Base-by-base conservation (phyloP, 2,888 invertebrate species). In the Lordiphosa fenestrarum region DNA sequence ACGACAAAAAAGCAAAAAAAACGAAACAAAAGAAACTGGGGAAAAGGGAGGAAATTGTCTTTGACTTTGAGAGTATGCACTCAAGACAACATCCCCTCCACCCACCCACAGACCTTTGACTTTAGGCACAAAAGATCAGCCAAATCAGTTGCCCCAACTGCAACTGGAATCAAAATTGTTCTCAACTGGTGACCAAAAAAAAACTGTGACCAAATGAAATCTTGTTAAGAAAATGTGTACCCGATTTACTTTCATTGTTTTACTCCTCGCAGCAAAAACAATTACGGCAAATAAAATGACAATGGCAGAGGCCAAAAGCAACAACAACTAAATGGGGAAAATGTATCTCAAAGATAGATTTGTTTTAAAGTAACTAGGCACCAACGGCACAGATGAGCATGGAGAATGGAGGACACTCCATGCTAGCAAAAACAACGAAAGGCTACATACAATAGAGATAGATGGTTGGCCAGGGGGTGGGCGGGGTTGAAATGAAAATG, bases 401-500 rank as follows among this genome's bases (percentile, higher is more conserved):
- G 15, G 19, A 10, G 13, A 12, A 23, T 6, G 33, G 10, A 13
- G 35, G 23, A 13, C 12, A 47, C 36, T 39, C 25, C 35, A 5
- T 13, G 46, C 57, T 36, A 57, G 46, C 37, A 61, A 42, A 7
- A 35, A 19, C 39, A n/a, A 12, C 38, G 12, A 53, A 47, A 30
- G 38, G 33, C 15, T 13, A 23, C 7, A 42, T 13, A 23, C 30
- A 52, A 35, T 9, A 12, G 21, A 13, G 42, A 30, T 13, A 21
- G 30, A 1, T 15, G 12, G 33, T 4, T 7, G 9, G 6, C 38
- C 6, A 13, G 9, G 65, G 15, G 15, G 15, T 15, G 15, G 41
- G 19, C 37, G 37, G 52, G 52, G 53, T 59, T 52, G 38, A 47
- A 64, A 65, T 54, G 54, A 69, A 71, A 70, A 73, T 66, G 54